phyloP scores from a whole-genome alignment of 2,888 invertebrate species.

The Calameuta pallipes region DNA sequence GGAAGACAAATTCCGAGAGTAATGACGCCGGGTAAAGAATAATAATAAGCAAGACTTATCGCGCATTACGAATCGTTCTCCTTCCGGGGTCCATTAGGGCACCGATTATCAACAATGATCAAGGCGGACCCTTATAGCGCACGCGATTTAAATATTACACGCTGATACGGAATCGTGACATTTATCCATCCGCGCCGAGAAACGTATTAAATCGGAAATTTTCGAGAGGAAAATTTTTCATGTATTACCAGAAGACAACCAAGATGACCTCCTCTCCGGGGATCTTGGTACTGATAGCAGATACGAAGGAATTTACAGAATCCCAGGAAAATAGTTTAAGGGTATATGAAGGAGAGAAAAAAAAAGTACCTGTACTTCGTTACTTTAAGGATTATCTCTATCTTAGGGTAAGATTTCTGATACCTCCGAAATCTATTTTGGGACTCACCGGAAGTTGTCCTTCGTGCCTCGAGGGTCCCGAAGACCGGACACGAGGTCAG shows the following conservation, averaged over 20 bases:
- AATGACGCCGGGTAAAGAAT: background rate
- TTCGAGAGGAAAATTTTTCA: background rate
- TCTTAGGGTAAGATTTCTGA: background rate
- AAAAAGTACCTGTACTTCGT: background rate
- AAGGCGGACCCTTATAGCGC: background rate
- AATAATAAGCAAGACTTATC: background rate
- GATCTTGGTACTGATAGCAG: background rate
- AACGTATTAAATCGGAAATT: background rate
- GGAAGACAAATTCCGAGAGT: background rate
- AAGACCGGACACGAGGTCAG: background rate
- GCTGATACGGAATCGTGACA: background rate
- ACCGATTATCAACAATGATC: background rate
- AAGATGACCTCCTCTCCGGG: background rate
- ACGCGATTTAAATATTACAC: background rate
- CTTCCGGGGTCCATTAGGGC: background rate
- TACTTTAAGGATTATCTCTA: background rate
- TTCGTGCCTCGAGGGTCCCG: background rate
- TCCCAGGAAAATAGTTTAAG: background rate
- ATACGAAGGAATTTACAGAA: background rate
- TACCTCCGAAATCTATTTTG: background rate
- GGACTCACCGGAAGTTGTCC: constrained; percentile 5
- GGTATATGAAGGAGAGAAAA: background rate
- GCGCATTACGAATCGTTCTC: background rate
- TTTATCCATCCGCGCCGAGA: background rate
- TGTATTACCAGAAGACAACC: background rate